Evolutionary conservation across 2,888 invertebrate species (phyloP), one percentile per base, ranked within the genome.

Genomic region (Tillus elongatus): DNA sequence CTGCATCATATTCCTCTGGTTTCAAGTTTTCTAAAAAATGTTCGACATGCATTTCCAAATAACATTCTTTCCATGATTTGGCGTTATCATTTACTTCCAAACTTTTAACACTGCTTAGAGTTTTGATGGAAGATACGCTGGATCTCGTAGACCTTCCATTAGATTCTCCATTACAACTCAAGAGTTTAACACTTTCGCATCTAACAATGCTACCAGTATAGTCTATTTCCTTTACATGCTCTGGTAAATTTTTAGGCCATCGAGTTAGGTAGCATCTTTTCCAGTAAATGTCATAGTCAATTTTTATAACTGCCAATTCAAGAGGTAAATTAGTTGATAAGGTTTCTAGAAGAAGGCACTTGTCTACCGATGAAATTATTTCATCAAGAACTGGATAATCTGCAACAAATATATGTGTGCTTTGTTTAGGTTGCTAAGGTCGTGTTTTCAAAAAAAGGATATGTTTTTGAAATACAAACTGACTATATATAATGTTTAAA

Each of bases 21-120:
- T 52, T 51, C 36, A 63, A 46, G 33, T 52, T 49, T 42, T 63
- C 61, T n/a, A 64, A 43, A 42, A 51, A 54, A 27, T 61, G 57
- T 33, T 54, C 46, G 3, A 62, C 31, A 36, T 62, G 52, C 49
- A 48, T 57, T 47, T 64, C 61, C 14, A 63, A 44, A 47, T 51
- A 63, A 35, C 42, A 53, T 38, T 55, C 49, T 33, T 61, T 61
- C 64, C 64, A 64, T 19, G 45, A n/a, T n/a, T n/a, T n/a, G n/a
- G 47, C 36, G n/a, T n/a, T n/a, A n/a, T n/a, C 6, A 8, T 24
- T n/a, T 6, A 8, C 6, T n/a, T 24, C n/a, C n/a, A 8, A 6
- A 8, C n/a, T 24, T n/a, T n/a, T n/a, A n/a, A n/a, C n/a, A n/a
- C n/a, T n/a, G n/a, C n/a, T n/a, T n/a, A n/a, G n/a, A n/a, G n/a